Percentiles rank a stretch among this genome's conserved stretches.
Conservation (phyloP, 2,888 invertebrate genomes). For the Dryomyza anilis region DNA sequence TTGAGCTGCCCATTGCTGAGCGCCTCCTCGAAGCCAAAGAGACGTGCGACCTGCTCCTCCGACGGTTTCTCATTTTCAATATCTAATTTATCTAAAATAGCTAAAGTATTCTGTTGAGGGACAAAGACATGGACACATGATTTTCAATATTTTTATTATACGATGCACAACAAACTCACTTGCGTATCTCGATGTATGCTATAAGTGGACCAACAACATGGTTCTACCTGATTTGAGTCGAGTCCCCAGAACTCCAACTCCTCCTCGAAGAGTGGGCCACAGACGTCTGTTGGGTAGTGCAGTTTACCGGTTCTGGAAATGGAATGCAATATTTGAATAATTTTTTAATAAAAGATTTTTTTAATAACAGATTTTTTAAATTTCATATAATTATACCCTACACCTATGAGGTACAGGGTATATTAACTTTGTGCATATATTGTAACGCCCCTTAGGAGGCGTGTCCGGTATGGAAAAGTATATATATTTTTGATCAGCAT, state of each 20-base stretch:
- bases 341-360: too few species aligned
- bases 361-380: too few species aligned
- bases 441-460: too few species aligned
- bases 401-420: too few species aligned
- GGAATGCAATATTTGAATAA: not conserved
- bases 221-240: slow-evolving; percentile 96
- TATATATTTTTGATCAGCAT: too few species aligned
- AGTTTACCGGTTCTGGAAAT: slow-evolving; percentile 83
- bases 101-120: slow-evolving; percentile 80
- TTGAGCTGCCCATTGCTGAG: slow-evolving; percentile 79
- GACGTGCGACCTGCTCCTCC: slow-evolving; percentile 89
- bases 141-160: too few species aligned
- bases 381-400: too few species aligned
- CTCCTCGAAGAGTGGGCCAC: slow-evolving; percentile 94
- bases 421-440: too few species aligned
- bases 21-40: slow-evolving; percentile 90
- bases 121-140: too few species aligned
- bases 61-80: slow-evolving; percentile 90
- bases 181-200: slow-evolving; percentile 83
- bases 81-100: slow-evolving; percentile 93
- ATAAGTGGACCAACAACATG: slow-evolving; percentile 98
- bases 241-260: slow-evolving; percentile 96
- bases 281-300: slow-evolving; percentile 96
- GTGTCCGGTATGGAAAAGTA: too few species aligned
- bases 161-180: slow-evolving; percentile 66